Conservation (phyloP, 2,888 invertebrate species). For the Diloba caeruleocephala region DNA sequence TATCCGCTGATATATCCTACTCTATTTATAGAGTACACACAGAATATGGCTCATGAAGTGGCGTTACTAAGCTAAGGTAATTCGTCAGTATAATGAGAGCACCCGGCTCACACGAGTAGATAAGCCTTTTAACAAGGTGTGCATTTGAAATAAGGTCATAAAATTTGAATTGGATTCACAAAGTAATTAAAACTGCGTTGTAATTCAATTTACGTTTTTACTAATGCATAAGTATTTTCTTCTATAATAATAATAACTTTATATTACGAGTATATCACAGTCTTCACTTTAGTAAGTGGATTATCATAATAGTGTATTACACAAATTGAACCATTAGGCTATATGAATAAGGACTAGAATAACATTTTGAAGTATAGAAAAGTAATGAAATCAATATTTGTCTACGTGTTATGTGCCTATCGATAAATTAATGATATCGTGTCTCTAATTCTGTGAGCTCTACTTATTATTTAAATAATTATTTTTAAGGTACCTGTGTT, state of each 20-base stretch:
- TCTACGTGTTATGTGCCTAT: conserved; percentile 54
- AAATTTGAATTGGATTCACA: conserved; percentile 32
- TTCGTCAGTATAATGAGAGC: conserved; percentile 8
- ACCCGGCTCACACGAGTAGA: conserved; percentile 5
- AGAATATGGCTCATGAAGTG: conserved; percentile 12
- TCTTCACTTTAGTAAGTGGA: conserved; percentile 87
- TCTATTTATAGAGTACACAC: background rate
- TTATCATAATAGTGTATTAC: conserved; percentile 70
- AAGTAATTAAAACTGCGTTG: conserved; percentile 56
- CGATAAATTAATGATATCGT: conserved; percentile 44
- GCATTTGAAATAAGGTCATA: conserved; percentile 41
- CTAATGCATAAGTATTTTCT: conserved; percentile 78
- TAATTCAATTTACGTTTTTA: conserved; percentile 72
- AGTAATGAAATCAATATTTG: conserved; percentile 35
- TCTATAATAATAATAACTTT: conserved; percentile 69
- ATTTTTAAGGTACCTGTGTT: conserved; percentile 55
- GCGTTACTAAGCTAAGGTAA: conserved; percentile 17
- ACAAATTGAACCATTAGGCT: conserved; percentile 62
- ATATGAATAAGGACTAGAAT: conserved; percentile 46
- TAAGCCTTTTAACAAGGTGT: conserved; percentile 35
- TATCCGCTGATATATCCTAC: background rate
- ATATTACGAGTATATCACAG: conserved; percentile 87
- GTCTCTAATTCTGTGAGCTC: conserved; percentile 42
- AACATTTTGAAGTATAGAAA: conserved; percentile 35
- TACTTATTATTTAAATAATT: conserved; percentile 43